phyloP scores from a whole-genome alignment of 2,113 vertebrate genomes.

The Polypterus bichir region DNA sequence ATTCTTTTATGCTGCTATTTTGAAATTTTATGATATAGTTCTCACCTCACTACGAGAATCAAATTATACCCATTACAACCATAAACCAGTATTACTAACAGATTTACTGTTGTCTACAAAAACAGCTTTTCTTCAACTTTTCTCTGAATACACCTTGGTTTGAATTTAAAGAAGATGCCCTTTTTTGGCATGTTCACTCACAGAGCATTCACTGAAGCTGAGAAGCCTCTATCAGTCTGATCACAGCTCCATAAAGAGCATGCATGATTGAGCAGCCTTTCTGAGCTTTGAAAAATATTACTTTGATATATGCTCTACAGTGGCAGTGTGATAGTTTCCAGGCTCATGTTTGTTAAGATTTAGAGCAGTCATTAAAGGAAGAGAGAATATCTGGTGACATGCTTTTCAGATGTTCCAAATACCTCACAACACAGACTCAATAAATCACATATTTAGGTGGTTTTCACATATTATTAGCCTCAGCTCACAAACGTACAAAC shows the following conservation, averaged over 20 bases:
- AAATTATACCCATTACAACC: no score
- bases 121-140: no score
- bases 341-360: constrained; percentile 66
- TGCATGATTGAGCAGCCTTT: constrained; percentile 60
- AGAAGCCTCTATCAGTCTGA: constrained; percentile 63
- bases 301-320: constrained; percentile 58
- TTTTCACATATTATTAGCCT: no score
- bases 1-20: no score
- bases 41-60: no score
- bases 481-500: no score
- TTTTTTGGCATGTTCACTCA: constrained; percentile 51
- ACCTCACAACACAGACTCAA: constrained; percentile 59
- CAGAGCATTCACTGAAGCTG: constrained; percentile 59
- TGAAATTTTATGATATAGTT: no score
- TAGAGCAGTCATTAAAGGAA: constrained; percentile 54
- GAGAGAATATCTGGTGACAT: constrained; percentile 56
- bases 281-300: constrained; percentile 49
- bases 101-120: no score
- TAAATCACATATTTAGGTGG: constrained; percentile 60
- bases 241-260: constrained; percentile 59
- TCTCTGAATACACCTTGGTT: constrained; percentile 17
- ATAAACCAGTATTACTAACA: no score
- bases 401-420: constrained; percentile 54
- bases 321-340: constrained; percentile 58
- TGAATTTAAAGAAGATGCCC: constrained; percentile 48